Conservation (phyloP, 2,113 vertebrate species). For the Myanophis thanlyinensis region DNA sequence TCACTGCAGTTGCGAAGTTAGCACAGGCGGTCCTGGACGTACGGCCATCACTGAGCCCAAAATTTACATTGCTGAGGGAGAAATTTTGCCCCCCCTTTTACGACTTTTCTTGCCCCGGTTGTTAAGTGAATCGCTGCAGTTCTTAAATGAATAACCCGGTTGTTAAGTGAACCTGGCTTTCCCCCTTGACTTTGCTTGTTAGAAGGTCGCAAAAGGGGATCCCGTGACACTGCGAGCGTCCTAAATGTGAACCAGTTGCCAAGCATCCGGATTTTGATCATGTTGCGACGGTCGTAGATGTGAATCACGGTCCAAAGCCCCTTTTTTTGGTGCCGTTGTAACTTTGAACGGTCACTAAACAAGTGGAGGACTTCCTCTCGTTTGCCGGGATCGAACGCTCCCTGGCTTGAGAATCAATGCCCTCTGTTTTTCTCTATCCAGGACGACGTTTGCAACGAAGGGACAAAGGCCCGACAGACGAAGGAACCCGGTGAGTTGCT, state of each 20-base stretch:
- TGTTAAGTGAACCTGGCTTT: neutral
- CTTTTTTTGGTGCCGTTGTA: neutral
- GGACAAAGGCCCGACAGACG: neutral
- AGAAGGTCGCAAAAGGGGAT: neutral
- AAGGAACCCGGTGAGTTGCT: neutral
- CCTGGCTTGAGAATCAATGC: neutral
- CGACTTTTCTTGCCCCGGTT: neutral
- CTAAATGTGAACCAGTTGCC: neutral
- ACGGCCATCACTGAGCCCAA: neutral
- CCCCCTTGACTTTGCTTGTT: neutral
- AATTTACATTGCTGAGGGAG: neutral
- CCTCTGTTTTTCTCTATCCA: neutral
- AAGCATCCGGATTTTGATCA: neutral
- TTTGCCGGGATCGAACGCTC: neutral
- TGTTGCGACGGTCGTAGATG: neutral
- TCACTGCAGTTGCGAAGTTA: neutral
- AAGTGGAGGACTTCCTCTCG: neutral
- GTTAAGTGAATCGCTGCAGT: neutral
- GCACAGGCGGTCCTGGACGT: rapidly evolving
- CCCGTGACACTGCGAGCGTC: neutral
- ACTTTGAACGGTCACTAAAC: neutral
- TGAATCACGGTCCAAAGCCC: neutral
- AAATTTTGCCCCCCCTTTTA: neutral
- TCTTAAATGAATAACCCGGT: neutral
- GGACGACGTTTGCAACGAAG: neutral